A percentile compares a stretch with the other conserved stretches of the same genome.
Evolutionary conservation across 2,113 vertebrate genomes (phyloP).

Genomic region (Oreochromis niloticus): DNA sequence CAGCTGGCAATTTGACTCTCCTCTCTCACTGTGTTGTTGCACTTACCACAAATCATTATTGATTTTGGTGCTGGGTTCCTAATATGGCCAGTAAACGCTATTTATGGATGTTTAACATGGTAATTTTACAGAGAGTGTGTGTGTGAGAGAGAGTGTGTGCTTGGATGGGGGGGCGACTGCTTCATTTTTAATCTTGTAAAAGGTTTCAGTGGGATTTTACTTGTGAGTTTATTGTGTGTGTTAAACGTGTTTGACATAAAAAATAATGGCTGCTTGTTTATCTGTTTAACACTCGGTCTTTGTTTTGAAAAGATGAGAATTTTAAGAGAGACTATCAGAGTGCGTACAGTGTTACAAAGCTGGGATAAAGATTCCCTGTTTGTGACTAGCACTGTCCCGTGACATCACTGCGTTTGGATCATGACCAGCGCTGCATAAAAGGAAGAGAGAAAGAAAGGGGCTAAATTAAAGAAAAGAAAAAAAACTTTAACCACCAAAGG

Average conservation of each 20-base stretch:
- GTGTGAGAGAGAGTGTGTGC: background rate
- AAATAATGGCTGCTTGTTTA: background rate
- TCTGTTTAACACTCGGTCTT: background rate
- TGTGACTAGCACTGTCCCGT: background rate
- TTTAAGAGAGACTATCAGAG: background rate
- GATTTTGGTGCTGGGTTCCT: constrained; percentile 51
- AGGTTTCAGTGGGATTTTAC: background rate
- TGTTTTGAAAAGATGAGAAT: background rate
- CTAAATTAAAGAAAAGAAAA: background rate
- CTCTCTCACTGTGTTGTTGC: constrained; percentile 54
- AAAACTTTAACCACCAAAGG: constrained; percentile 4
- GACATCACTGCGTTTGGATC: constrained; percentile 27
- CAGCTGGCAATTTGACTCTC: constrained; percentile 72
- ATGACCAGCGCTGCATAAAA: background rate
- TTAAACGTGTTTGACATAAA: background rate
- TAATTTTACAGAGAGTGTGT: background rate
- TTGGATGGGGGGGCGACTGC: background rate
- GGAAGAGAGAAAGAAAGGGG: background rate
- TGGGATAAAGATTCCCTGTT: background rate
- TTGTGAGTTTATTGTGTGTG: background rate
- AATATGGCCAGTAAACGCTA: constrained; percentile 37
- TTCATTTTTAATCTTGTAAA: background rate
- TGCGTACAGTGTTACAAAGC: background rate
- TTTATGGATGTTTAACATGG: constrained; percentile 41
- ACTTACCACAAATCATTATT: constrained; percentile 59